These are phyloP conservation scores for Ditula angustiorana DNA, from an alignment of 2,888 invertebrate genomes.

Conservation along the genomic window DNA sequence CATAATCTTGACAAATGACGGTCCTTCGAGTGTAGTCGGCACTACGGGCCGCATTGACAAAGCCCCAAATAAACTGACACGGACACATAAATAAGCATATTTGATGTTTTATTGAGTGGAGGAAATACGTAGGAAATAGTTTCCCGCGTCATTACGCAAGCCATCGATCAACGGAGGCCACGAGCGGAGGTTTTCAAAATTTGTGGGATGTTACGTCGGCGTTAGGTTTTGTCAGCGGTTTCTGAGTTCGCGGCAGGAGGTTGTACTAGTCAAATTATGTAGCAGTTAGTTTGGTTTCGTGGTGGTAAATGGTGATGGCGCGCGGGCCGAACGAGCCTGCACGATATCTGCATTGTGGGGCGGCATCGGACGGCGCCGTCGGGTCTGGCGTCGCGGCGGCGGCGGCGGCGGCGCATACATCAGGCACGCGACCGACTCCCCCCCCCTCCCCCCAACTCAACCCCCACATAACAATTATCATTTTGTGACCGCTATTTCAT, in stretches of 20 bases:
- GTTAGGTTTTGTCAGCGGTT: slow-evolving; percentile 33
- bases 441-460: slow-evolving; percentile 46
- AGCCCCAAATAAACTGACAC: slow-evolving; percentile 80
- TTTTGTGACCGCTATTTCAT: slow-evolving; percentile 59
- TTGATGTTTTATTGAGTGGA: slow-evolving; percentile 83
- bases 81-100: slow-evolving; percentile 82
- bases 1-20: slow-evolving; percentile 84
- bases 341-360: slow-evolving; percentile 82
- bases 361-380: slow-evolving; percentile 77
- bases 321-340: slow-evolving; percentile 62
- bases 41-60: slow-evolving; percentile 78
- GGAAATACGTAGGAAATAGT: slow-evolving; percentile 84
- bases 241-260: slow-evolving; percentile 39
- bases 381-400: slow-evolving; percentile 81
- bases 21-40: slow-evolving; percentile 78
- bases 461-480: slow-evolving; percentile 69
- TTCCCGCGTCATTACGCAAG: slow-evolving; percentile 80
- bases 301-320: slow-evolving; percentile 61
- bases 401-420: slow-evolving; percentile 81
- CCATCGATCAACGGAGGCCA: slow-evolving; percentile 79
- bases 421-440: slow-evolving; percentile 75
- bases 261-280: slow-evolving; percentile 43
- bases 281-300: slow-evolving; percentile 52
- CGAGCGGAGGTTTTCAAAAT: slow-evolving; percentile 47
- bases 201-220: slow-evolving; percentile 37